Conservation (phyloP, 1,140 invertebrate genomes). For the Dryas iulia region DNA sequence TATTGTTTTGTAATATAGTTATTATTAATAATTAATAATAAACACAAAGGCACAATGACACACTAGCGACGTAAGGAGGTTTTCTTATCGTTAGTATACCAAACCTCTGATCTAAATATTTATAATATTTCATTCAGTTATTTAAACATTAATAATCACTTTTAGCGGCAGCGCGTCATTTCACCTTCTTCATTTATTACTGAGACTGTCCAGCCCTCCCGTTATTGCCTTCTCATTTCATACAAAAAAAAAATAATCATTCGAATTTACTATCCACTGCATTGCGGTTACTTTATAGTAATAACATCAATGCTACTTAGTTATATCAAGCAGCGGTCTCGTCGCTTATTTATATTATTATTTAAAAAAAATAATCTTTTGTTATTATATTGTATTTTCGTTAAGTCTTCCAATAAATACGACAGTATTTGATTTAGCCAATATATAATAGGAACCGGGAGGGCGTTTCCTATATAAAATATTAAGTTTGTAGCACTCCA, state of each 20-base stretch:
- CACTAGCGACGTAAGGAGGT: not conserved
- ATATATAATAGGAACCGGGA: conserved; percentile 48
- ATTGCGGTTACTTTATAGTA: too few species aligned
- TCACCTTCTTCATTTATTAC: conserved; percentile 24
- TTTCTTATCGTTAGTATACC: not conserved
- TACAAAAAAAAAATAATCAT: conserved; percentile 12
- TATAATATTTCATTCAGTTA: not conserved
- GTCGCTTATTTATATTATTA: conserved; percentile 18
- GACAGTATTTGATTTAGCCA: conserved; percentile 53
- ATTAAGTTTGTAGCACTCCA: conserved; percentile 74
- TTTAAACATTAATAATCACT: conserved; percentile 3
- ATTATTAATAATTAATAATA: not conserved
- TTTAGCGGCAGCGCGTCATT: conserved; percentile 26
- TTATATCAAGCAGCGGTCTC: too few species aligned
- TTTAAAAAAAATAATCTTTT: conserved; percentile 21
- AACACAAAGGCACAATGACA: not conserved
- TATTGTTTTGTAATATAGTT: not conserved
- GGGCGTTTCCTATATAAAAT: conserved; percentile 73
- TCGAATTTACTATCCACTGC: conserved; percentile 4
- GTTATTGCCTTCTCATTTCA: conserved; percentile 23
- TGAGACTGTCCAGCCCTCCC: conserved; percentile 63
- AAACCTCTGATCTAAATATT: not conserved
- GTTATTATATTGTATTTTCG: conserved; percentile 51
- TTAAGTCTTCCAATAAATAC: conserved; percentile 70
- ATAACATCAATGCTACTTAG: not conserved